phyloP scores from a whole-genome alignment of 2,797 vertebrate genomes.

The Sebastes elongatus region DNA sequence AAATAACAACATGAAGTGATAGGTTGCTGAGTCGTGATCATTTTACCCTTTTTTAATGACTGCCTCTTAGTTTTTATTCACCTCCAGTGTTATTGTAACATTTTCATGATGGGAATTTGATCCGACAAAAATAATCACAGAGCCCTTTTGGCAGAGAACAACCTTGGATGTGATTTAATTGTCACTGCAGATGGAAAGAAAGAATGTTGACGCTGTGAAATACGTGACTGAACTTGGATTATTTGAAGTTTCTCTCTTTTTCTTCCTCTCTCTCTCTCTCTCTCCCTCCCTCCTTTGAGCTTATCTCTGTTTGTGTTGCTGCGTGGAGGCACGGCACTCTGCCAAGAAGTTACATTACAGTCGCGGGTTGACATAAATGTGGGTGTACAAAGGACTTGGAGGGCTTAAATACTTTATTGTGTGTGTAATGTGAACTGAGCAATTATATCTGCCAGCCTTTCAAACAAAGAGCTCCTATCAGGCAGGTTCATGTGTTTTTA shows the following conservation, averaged over 20 bases:
- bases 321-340: constrained; percentile 61
- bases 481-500: constrained; percentile 79
- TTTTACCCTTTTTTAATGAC: constrained; percentile 71
- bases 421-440: constrained; percentile 80
- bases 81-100: constrained; percentile 63
- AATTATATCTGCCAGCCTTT: constrained; percentile 80
- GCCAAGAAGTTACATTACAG: constrained; percentile 79
- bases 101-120: constrained; percentile 73
- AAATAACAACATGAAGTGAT: constrained; percentile 72
- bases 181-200: constrained; percentile 72
- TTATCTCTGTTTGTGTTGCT: constrained; percentile 78
- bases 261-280: constrained; percentile 26
- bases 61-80: constrained; percentile 64
- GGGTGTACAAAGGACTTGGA: constrained; percentile 79
- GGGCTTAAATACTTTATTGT: constrained; percentile 80
- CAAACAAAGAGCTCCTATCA: constrained; percentile 78
- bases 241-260: constrained; percentile 64
- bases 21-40: constrained; percentile 65
- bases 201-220: constrained; percentile 70
- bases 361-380: constrained; percentile 75
- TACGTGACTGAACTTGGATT: constrained; percentile 71
- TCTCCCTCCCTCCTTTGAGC: constrained; percentile 52
- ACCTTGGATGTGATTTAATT: constrained; percentile 77
- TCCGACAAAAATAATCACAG: constrained; percentile 71
- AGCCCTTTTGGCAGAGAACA: constrained; percentile 68